Evolutionary conservation across 2,797 vertebrate genomes (phyloP), one percentile per base, ranked within the genome.

Genomic region (Apogon talboti): DNA sequence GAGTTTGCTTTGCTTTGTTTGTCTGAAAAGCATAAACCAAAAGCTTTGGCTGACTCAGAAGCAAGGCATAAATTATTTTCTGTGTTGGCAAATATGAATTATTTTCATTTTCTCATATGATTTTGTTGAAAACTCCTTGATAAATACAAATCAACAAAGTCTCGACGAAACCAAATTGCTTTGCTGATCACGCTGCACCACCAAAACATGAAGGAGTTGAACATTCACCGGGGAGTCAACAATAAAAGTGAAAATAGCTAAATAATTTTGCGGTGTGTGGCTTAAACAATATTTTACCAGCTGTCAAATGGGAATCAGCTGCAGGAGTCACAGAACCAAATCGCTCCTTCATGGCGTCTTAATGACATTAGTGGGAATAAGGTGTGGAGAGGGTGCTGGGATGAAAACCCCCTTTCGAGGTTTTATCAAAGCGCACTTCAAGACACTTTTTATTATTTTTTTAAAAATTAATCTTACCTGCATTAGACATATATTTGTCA

Each of bases 291-390:
- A 64, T 4, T 42, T 67, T 74, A 76, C 77, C 80, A 86, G 82
- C 78, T 87, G 86, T 87, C 84, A 84, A 84, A 85, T 66, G 42
- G 55, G 33, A 76, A 75, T 84, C 82, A 86, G 85, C 78, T 82
- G 84, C 80, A 74, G 76, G 74, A 84, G 82, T 84, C 81, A 84
- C 70, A 68, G 68, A 21, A 59, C 41, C 50, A 86, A 90, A 88
- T 87, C 28, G 54, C 74, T 71, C 70, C 77, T 87, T 87, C 82
- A 81, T 82, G 79, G 76, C 11, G 0, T 66, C 76, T 83, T 88
- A 89, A 87, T 76, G 82, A 83, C 82, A 88, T 87, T 85, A 87
- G 70, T 56, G 64, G 73, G 40, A 79, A 76, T 62, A 41, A 47
- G 42, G 56, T 49, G 58, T 57, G 46, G 42, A 82, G 14, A 53